Evolutionary conservation across 35 echinoderm and acorn worm genomes (phyloP).

Genomic region (Stichopus chloronotus): DNA sequence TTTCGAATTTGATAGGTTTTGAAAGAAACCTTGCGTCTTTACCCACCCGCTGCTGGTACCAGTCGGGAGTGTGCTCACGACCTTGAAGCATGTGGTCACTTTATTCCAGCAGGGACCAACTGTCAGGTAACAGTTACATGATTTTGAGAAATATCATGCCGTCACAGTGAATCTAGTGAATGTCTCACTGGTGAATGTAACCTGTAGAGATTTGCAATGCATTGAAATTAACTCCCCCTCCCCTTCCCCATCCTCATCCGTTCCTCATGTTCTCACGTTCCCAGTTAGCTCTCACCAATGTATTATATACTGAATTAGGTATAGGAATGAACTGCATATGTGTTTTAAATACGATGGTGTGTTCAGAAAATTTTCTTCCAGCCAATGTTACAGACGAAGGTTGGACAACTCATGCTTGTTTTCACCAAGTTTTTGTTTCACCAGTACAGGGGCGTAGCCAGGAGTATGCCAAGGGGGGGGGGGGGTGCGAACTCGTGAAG

Average conservation of each 20-base stretch:
- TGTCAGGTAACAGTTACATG: not conserved
- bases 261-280: not conserved
- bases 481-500: no score
- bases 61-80: slow-evolving; percentile 37
- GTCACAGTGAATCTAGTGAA: not conserved
- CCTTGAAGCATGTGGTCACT: slow-evolving; percentile 10
- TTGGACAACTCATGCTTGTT: no score
- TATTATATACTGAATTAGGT: not conserved
- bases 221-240: not conserved
- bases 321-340: no score
- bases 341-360: no score
- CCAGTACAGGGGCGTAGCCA: no score
- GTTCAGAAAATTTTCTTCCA: no score
- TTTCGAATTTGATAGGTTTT: not conserved
- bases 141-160: not conserved
- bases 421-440: no score
- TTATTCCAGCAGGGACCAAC: slow-evolving; percentile 62
- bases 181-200: not conserved
- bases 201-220: not conserved
- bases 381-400: no score
- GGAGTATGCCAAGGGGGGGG: no score
- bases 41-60: slow-evolving; percentile 62
- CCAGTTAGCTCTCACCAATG: not conserved
- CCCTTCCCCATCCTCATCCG: not conserved
- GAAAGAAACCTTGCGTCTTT: slow-evolving; percentile 72